Base-by-base conservation (phyloP, 2,888 invertebrate species). In the Punctoribates punctum region DNA sequence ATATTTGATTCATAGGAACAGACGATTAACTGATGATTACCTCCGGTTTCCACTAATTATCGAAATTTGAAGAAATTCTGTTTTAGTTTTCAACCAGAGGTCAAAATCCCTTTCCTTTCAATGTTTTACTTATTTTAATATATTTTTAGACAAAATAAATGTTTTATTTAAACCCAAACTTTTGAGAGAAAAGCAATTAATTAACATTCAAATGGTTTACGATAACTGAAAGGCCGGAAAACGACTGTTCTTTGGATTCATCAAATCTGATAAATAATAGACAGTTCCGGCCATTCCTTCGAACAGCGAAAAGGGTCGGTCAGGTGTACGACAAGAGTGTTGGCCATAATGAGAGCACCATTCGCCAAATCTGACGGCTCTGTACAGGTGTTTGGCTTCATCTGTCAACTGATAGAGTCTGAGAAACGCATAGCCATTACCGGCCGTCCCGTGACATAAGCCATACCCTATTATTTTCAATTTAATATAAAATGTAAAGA, bases 401-500 rank as follows among this genome's bases (percentile, higher is more conserved):
- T 88, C 87, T 1, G 93, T 94, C n/a, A 87, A 85, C 83, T 91
- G 90, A 83, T 89, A 94, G 38, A 94, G 84, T 80, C 88, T 87
- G 74, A 95, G 85, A 82, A 94, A 92, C 11, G 90, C 87, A 82
- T 94, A 94, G 0, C 90, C 93, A 85, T 95, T 95, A 77, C 94
- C 95, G 79, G 92, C 87, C 4, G 91, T 90, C 1, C 95, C 95
- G 82, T 95, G 95, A 82, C 94, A 95, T 25, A 95, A 84, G 77
- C 94, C 91, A 83, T 91, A 93, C 9, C 94, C 93, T 60, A 20
- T n/a, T 54, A n/a, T 54, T 60, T 34, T 34, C 8, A 34, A 34
- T 34, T n/a, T n/a, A n/a, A n/a, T n/a, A n/a, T n/a, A n/a, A n/a
- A n/a, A n/a, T n/a, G n/a, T 17, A 57, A 6, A 23, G 57, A 57